Percentiles rank a stretch among this genome's conserved stretches.
Evolutionary conservation across 2,888 invertebrate genomes (phyloP).

Genomic region (Odontocerum albicorne): DNA sequence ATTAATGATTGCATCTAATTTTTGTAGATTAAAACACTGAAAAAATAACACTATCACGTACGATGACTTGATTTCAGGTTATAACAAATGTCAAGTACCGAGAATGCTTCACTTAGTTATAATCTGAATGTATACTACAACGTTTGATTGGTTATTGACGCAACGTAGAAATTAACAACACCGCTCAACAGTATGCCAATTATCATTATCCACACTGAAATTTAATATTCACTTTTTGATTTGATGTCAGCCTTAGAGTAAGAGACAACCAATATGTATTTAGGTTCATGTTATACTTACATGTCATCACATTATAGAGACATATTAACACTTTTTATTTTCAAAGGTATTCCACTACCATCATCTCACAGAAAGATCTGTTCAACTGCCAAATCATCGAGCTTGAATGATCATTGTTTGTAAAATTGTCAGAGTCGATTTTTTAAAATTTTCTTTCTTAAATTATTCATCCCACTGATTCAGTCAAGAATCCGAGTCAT

Average conservation of each 20-base stretch:
- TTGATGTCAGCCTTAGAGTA: neutral
- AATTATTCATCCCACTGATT: no score
- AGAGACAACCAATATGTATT: neutral
- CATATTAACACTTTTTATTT: conserved; percentile 19
- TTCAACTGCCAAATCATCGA: conserved; percentile 44
- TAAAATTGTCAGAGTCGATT: conserved; percentile 40
- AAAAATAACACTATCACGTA: no score
- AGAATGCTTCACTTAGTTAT: no score
- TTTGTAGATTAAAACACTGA: no score
- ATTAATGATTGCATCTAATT: conserved; percentile 20
- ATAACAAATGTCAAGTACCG: no score
- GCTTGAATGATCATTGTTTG: conserved; percentile 42
- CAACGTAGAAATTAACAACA: no score
- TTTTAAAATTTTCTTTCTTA: no score
- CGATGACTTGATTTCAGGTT: no score
- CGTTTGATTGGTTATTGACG: no score
- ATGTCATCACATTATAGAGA: conserved; percentile 11
- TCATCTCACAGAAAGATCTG: conserved; percentile 26
- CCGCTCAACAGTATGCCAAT: conserved; percentile 17
- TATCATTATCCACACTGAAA: conserved; percentile 8
- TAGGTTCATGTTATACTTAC: conserved; percentile 12
- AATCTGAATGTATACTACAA: no score
- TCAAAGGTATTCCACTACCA: conserved; percentile 18
- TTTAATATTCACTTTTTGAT: conserved; percentile 3
- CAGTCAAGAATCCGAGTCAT: no score